Percentiles rank a stretch among this genome's conserved stretches.
These are phyloP conservation scores for Diadegma fenestrale DNA, from an alignment of 2,888 invertebrate species.

Conservation along the genomic window DNA sequence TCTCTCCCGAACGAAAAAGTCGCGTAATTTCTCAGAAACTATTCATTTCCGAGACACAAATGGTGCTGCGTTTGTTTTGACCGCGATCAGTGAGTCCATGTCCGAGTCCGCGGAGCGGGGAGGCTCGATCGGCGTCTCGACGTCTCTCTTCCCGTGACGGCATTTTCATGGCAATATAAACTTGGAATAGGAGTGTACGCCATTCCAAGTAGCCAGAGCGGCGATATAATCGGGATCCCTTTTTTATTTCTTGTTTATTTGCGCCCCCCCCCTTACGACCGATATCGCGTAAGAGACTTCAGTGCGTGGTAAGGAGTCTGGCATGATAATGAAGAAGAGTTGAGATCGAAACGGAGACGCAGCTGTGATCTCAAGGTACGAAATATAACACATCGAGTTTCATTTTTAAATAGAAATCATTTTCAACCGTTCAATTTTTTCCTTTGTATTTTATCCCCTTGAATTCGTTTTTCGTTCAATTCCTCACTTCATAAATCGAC, in stretches of 20 bases:
- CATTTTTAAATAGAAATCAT: not conserved
- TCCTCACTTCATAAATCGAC: not conserved
- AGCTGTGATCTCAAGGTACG: conserved; percentile 55
- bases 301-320: conserved; percentile 15
- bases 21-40: not conserved
- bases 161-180: conserved; percentile 56
- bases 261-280: not conserved
- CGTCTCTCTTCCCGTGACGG: conserved; percentile 32
- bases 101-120: conserved; percentile 7
- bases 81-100: conserved; percentile 34
- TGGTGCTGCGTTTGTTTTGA: not conserved
- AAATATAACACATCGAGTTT: not conserved
- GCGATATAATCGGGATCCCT: conserved; percentile 19
- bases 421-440: not conserved
- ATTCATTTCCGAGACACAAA: not conserved
- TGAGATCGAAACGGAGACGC: conserved; percentile 50
- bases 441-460: not conserved
- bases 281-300: conserved; percentile 32
- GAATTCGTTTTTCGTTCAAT: not conserved
- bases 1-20: not conserved
- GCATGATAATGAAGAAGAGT: conserved; percentile 58
- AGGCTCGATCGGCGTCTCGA: conserved; percentile 57
- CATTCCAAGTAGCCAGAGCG: conserved; percentile 44
- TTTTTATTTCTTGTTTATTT: conserved; percentile 18
- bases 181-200: conserved; percentile 52